Conservation (phyloP, 2,888 invertebrate species). For the Drosophila longiperda region DNA sequence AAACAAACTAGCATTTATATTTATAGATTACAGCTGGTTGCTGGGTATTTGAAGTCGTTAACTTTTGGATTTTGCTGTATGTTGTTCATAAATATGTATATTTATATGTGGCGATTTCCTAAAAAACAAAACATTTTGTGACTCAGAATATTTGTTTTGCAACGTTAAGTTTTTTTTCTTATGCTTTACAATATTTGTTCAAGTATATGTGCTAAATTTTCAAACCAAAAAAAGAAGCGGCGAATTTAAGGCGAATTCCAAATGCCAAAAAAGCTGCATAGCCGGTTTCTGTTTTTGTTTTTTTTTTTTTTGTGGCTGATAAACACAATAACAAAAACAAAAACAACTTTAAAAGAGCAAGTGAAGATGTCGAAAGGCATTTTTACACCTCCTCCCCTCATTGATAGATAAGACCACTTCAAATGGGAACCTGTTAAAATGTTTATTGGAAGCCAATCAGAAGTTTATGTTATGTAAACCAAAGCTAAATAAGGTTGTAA, state of each 20-base stretch:
- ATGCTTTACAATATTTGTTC: slow-evolving; percentile 15
- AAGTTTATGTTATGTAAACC: neutral
- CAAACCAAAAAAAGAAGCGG: slow-evolving; percentile 33
- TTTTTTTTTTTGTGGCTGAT: slow-evolving; percentile 17
- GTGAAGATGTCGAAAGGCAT: slow-evolving; percentile 34
- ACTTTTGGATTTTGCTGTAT: neutral
- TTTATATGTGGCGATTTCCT: slow-evolving; percentile 11
- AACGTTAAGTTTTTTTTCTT: slow-evolving; percentile 10
- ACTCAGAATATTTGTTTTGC: slow-evolving; percentile 47
- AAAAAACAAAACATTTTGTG: slow-evolving; percentile 27
- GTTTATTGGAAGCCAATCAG: neutral
- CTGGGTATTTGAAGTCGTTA: neutral
- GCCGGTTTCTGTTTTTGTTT: slow-evolving; percentile 58
- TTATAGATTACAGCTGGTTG: neutral
- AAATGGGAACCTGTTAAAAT: slow-evolving; percentile 35
- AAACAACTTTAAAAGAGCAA: slow-evolving; percentile 27
- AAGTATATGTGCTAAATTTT: slow-evolving; percentile 35
- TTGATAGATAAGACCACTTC: slow-evolving; percentile 22
- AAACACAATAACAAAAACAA: neutral
- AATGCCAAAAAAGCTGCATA: slow-evolving; percentile 67
- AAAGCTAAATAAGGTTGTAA: neutral
- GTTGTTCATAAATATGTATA: slow-evolving; percentile 15
- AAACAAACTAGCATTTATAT: neutral
- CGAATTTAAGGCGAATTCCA: slow-evolving; percentile 30
- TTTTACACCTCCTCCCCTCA: slow-evolving; percentile 7